Evolutionary conservation across 2,888 invertebrate species (phyloP).

Genomic region (Syrphus vitripennis): DNA sequence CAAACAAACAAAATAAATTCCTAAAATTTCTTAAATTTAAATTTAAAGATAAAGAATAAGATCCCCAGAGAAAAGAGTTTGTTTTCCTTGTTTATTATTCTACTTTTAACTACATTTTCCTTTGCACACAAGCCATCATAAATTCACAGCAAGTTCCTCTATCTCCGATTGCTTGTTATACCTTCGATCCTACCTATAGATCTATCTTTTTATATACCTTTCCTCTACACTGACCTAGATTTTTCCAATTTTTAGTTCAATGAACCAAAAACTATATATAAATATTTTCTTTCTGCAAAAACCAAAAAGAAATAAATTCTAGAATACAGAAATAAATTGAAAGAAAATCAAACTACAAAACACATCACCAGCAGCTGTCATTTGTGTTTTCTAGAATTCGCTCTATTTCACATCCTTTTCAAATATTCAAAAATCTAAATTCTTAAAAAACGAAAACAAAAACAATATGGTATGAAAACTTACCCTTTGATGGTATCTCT

Average conservation of each 20-base stretch:
- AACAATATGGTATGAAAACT: slow-evolving; percentile 23
- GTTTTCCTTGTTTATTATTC: no score
- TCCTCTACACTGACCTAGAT: not conserved
- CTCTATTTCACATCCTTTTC: not conserved
- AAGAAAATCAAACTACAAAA: not conserved
- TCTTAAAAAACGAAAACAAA: not conserved
- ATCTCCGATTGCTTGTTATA: not conserved
- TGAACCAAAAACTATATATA: not conserved
- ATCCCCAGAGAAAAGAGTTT: no score
- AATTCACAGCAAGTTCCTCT: not conserved
- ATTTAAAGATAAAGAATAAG: no score
- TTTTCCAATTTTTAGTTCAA: not conserved
- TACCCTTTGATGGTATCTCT: slow-evolving; percentile 80
- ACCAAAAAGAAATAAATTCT: not conserved
- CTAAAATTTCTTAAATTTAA: no score
- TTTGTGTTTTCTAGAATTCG: not conserved
- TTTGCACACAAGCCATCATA: not conserved
- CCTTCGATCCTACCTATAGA: not conserved
- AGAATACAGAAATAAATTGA: not conserved
- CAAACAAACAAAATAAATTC: no score
- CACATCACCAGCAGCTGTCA: not conserved
- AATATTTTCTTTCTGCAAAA: not conserved
- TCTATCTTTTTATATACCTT: not conserved
- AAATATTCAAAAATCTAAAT: not conserved
- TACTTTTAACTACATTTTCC: no score